phyloP scores from a whole-genome alignment of 2,797 vertebrate genomes.

The Discoglossus pictus region DNA sequence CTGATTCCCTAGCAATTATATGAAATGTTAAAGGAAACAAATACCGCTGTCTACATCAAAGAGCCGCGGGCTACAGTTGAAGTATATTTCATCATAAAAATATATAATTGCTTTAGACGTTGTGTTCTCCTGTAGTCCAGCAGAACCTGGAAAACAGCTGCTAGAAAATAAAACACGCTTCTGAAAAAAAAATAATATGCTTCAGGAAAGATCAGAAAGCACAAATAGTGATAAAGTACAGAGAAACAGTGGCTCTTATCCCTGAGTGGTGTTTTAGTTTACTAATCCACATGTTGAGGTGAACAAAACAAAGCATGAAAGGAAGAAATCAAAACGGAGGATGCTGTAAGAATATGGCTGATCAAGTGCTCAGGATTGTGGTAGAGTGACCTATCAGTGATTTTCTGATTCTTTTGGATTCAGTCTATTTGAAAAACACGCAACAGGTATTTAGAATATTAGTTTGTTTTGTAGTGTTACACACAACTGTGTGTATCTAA shows the following conservation, averaged over 20 bases:
- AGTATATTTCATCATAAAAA: not conserved
- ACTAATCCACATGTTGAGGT: not conserved
- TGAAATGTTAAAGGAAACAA: conserved; percentile 15
- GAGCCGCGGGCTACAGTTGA: conserved; percentile 1
- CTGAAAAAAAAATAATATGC: not conserved
- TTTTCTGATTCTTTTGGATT: too few species aligned
- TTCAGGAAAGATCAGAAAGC: not conserved
- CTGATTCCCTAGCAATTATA: not conserved
- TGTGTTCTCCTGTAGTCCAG: not conserved
- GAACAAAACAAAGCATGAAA: too few species aligned
- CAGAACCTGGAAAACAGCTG: not conserved
- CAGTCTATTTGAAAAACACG: too few species aligned
- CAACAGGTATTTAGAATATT: too few species aligned
- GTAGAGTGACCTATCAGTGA: too few species aligned
- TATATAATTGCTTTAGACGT: conserved; percentile 17
- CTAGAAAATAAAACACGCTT: not conserved
- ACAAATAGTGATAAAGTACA: conserved; percentile 1
- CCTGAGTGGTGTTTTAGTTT: not conserved
- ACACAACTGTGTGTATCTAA: too few species aligned
- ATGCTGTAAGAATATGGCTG: too few species aligned
- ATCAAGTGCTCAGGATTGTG: too few species aligned
- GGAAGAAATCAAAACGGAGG: too few species aligned
- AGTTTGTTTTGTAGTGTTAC: too few species aligned
- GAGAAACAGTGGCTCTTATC: not conserved
- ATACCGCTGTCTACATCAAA: conserved; percentile 6